Base-by-base conservation (phyloP, 2,113 vertebrate species). In the Calyptommatus sinebrachiatus region DNA sequence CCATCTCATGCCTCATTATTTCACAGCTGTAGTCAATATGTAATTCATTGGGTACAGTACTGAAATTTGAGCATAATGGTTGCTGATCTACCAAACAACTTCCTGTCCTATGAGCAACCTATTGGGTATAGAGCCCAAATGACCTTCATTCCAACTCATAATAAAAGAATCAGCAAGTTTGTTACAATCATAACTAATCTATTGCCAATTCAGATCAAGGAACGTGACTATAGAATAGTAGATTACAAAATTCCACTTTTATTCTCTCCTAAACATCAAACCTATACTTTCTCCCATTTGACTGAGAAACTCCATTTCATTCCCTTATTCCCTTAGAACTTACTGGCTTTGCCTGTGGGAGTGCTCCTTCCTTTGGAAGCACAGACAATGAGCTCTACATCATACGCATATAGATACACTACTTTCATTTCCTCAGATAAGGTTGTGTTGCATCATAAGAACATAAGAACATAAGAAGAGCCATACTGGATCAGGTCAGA, bases 1-100 rank as follows among this genome's bases (percentile, higher is more conserved):
- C 88, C 80, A 90, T 92, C 84, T 85, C 69, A 1, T 66, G 29
- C 62, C 82, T 84, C 82, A 92, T 93, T 91, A 92, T 89, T 85
- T 46, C 73, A 88, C 83, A 92, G 93, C 93, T 89, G 86, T 80
- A 94, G 93, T 93, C 90, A 89, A 71, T 61, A 78, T 92, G 86
- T 72, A 89, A 46, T 91, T 90, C 92, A 94, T 94, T 94, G 94
- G 69, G 0, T 87, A 91, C 78, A 67, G 0, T 87, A 91, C 77
- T 92, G 86, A 87, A 93, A 85, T 90, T 93, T 90, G 83, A 85
- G 61, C 71, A 73, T 10, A 77, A 80, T 29, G 18, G 71, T 66
- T 86, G 83, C 45, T 86, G 77, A 84, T 83, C 87, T 45, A 74
- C 48, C 35, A 61, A 5, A 48, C 31, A 48, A 76, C 67, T 50